Evolutionary conservation across 2,797 vertebrate species (phyloP).

Genomic region (Cryptoprocta ferox): DNA sequence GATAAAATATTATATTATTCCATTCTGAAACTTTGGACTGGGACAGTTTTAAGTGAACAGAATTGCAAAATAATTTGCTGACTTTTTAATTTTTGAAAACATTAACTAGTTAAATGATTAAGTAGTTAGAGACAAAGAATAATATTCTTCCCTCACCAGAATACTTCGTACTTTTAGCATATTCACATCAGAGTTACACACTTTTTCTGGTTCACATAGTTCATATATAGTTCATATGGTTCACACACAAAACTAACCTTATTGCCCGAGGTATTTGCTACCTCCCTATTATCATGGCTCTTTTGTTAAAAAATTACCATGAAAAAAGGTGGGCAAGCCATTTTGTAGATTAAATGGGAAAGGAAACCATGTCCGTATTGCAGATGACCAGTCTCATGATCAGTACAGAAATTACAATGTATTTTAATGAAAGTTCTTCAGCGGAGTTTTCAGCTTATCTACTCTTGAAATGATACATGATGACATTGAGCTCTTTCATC

Average conservation of each 20-base stretch:
- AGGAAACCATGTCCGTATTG: background rate
- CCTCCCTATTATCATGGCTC: background rate
- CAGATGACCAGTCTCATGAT: background rate
- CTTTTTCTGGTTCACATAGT: slow-evolving; percentile 19
- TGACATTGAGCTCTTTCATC: slow-evolving; percentile 7
- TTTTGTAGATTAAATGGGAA: background rate
- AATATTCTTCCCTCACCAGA: background rate
- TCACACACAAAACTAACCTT: background rate
- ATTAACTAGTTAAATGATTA: slow-evolving; percentile 25
- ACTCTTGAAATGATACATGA: background rate
- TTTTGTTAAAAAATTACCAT: background rate
- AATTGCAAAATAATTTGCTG: slow-evolving; percentile 22
- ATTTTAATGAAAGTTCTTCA: background rate
- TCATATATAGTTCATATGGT: background rate
- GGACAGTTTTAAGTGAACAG: background rate
- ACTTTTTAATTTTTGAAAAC: slow-evolving; percentile 44
- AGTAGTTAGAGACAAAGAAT: slow-evolving; percentile 14
- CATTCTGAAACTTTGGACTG: background rate
- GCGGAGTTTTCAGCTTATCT: background rate
- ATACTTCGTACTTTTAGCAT: background rate
- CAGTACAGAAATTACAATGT: background rate
- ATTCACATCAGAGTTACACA: background rate
- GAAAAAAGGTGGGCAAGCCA: background rate
- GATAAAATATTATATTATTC: background rate
- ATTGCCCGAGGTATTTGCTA: background rate